Percentiles rank a stretch among this genome's conserved stretches.
These are phyloP conservation scores for Dreissena polymorpha DNA, from an alignment of 1,140 invertebrate genomes.

Conservation along the genomic window DNA sequence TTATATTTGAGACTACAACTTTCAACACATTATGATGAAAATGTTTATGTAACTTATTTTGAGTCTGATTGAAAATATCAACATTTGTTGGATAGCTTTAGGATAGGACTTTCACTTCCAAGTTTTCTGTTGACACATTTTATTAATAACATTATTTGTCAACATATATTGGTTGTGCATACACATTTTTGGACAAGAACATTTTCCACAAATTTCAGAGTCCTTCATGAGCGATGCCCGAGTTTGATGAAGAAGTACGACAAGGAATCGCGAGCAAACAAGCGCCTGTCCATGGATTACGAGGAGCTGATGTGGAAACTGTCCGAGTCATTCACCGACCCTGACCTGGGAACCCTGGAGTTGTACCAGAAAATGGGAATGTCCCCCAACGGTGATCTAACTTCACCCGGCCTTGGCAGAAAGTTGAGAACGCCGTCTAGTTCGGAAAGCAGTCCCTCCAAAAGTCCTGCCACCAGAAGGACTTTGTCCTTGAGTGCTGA, in stretches of 20 bases:
- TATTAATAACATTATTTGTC: too few species aligned
- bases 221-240: too few species aligned
- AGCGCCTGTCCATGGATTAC: conserved; percentile 88
- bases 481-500: conserved; percentile 57
- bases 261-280: conserved; percentile 87
- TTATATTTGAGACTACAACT: too few species aligned
- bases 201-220: too few species aligned
- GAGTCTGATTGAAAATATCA: too few species aligned
- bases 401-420: conserved; percentile 53
- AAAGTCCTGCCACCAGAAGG: conserved; percentile 54
- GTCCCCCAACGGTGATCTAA: conserved; percentile 53
- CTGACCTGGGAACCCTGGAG: conserved; percentile 66
- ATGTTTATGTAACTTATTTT: too few species aligned
- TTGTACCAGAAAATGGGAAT: conserved; percentile 63
- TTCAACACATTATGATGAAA: too few species aligned
- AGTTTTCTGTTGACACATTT: too few species aligned
- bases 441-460: conserved; percentile 53
- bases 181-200: too few species aligned
- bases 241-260: conserved; percentile 77
- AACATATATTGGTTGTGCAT: too few species aligned
- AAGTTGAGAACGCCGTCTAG: conserved; percentile 46
- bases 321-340: conserved; percentile 73
- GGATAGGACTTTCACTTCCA: too few species aligned
- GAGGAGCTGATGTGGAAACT: conserved; percentile 93
- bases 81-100: too few species aligned